Evolutionary conservation across 2,888 invertebrate species (phyloP).

Genomic region (Periphyllus acericola): DNA sequence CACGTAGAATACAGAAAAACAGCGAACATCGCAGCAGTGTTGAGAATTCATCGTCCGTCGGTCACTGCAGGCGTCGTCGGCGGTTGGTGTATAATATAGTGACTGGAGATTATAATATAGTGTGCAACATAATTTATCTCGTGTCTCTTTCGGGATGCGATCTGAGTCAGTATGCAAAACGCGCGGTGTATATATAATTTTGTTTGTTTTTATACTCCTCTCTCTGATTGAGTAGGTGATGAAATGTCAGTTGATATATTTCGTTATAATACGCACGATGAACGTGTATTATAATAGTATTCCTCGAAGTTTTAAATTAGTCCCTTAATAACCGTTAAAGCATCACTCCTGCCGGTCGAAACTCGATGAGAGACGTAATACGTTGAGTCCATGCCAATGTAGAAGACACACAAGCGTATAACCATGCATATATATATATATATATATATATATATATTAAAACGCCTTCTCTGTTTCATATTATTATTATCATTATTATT

Average conservation of each 20-base stretch:
- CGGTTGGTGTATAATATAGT: too few species aligned
- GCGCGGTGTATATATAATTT: neutral
- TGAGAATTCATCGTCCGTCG: too few species aligned
- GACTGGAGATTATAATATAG: too few species aligned
- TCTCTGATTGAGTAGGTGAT: constrained; percentile 37
- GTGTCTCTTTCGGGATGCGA: too few species aligned
- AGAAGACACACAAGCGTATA: neutral
- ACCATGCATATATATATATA: neutral
- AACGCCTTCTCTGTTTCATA: constrained; percentile 29
- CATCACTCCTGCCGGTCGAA: neutral
- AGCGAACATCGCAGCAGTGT: too few species aligned
- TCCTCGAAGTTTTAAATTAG: constrained; percentile 40
- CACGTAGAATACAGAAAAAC: too few species aligned
- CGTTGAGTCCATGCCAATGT: constrained; percentile 28
- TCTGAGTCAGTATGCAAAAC: too few species aligned
- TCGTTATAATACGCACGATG: neutral
- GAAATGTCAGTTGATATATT: constrained; percentile 35
- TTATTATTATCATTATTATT: neutral
- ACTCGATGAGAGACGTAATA: constrained; percentile 40
- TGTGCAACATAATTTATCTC: too few species aligned
- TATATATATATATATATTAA: neutral
- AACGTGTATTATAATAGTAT: constrained; percentile 4
- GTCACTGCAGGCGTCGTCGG: too few species aligned
- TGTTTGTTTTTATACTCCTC: constrained; percentile 5
- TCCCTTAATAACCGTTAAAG: constrained; percentile 41